Conservation (phyloP, 2,113 vertebrate species). For the Vimba vimba region DNA sequence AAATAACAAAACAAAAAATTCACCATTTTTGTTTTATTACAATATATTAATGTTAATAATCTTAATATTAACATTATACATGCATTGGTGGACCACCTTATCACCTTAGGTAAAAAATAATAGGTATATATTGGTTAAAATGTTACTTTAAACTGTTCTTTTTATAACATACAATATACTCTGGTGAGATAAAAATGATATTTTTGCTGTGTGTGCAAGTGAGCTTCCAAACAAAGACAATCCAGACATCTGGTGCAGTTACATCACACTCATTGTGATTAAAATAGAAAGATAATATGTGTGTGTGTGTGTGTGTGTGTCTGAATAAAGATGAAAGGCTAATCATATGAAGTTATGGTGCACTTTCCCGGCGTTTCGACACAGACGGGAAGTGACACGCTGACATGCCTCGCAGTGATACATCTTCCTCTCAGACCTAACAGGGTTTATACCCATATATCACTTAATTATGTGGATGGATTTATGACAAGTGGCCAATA, state of each 20-base stretch:
- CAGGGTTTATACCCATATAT: neutral
- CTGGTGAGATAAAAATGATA: neutral
- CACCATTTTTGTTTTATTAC: no score
- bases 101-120: neutral
- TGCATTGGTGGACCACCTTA: neutral
- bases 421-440: conserved; percentile 6
- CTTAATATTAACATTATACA: neutral
- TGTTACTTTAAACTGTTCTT: neutral
- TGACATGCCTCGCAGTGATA: conserved; percentile 4
- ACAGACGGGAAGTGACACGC: conserved; percentile 10
- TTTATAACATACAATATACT: neutral
- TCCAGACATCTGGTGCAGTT: conserved; percentile 28
- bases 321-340: conserved; percentile 34
- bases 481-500: neutral
- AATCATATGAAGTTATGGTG: conserved; percentile 20
- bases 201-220: neutral
- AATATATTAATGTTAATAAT: no score
- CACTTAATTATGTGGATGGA: neutral
- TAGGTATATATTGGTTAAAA: neutral
- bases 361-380: neutral
- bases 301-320: no score
- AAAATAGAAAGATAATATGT: neutral
- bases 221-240: conserved; percentile 13
- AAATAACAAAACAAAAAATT: no score
- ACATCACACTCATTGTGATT: conserved; percentile 32